These are phyloP conservation scores for Neoitamus cyanurus DNA, from an alignment of 2,888 invertebrate species.

Conservation along the genomic window DNA sequence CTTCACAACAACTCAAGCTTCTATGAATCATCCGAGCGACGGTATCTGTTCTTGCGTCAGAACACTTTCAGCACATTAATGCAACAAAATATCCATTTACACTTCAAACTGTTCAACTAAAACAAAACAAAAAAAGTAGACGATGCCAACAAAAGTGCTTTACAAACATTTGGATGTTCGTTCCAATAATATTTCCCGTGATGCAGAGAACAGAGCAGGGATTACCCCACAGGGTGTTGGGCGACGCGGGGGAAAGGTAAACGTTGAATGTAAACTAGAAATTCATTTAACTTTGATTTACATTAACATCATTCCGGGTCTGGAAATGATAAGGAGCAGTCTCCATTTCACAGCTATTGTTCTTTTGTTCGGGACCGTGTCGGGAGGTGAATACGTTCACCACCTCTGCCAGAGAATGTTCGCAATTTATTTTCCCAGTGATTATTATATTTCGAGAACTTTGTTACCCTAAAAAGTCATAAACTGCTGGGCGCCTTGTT, in stretches of 20 bases:
- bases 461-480: not conserved
- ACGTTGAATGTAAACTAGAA: not conserved
- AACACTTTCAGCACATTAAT: not conserved
- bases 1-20: not conserved
- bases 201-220: not conserved
- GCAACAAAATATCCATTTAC: not conserved
- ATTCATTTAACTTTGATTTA: slow-evolving; percentile 1
- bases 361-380: not conserved
- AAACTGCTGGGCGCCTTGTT: not conserved
- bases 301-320: not conserved
- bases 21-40: not conserved
- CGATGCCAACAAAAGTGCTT: not conserved
- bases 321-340: not conserved
- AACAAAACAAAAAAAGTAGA: not conserved
- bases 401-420: not conserved
- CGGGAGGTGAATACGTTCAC: not conserved
- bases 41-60: not conserved
- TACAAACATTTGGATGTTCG: not conserved
- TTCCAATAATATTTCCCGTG: not conserved
- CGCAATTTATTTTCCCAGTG: not conserved
- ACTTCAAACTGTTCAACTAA: not conserved
- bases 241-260: not conserved
- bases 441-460: not conserved
- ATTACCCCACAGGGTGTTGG: not conserved
- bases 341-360: not conserved